phyloP scores from a whole-genome alignment of 2,888 invertebrate species.

The Trachelus tabidus region DNA sequence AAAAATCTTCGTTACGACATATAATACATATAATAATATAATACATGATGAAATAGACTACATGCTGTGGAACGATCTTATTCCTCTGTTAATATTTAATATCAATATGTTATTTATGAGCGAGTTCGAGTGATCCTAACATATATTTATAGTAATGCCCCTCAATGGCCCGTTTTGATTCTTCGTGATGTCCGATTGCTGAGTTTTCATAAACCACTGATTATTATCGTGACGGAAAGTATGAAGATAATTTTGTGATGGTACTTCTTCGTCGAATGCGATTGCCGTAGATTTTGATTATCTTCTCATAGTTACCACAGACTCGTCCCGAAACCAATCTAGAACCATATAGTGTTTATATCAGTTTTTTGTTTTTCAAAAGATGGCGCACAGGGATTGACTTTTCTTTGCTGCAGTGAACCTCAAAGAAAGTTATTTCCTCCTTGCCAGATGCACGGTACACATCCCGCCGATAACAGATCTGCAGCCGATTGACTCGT shows the following conservation, averaged over 20 bases:
- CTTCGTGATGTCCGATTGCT: background rate
- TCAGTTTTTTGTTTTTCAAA: background rate
- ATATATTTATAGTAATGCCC: background rate
- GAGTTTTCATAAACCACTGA: background rate
- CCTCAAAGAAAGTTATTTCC: background rate
- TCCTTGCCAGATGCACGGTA: background rate
- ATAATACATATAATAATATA: background rate
- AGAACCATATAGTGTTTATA: slow-evolving; percentile 22
- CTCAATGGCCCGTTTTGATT: background rate
- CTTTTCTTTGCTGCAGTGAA: background rate
- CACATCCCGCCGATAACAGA: background rate
- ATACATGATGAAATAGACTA: background rate
- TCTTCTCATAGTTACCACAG: slow-evolving; percentile 23
- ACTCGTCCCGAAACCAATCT: slow-evolving; percentile 32
- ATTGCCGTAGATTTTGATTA: background rate
- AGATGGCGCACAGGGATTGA: too few species aligned
- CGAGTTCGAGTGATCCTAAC: background rate
- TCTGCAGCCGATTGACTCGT: background rate
- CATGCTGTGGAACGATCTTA: background rate
- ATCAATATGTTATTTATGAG: background rate
- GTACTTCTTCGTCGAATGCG: background rate
- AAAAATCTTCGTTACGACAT: too few species aligned
- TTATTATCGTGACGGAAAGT: background rate
- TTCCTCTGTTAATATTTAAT: background rate
- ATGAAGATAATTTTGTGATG: background rate